Evolutionary conservation across 2,797 vertebrate genomes (phyloP), one percentile per base, ranked within the genome.

Genomic region (Naso thynnoides): DNA sequence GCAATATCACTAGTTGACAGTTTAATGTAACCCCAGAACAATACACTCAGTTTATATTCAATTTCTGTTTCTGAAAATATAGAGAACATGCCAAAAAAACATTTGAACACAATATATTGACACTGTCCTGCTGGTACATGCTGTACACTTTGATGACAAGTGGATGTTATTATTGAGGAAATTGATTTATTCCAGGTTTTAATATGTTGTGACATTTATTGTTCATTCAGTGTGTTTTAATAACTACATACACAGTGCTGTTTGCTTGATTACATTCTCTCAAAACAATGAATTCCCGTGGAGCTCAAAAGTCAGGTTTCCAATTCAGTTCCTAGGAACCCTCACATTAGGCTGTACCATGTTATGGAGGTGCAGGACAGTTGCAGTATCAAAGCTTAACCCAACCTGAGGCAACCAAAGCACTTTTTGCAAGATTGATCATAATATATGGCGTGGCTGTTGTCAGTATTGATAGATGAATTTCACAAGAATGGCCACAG

Each of bases 381-480:
- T 42, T 62, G 61, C 66, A 39, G 71, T 83, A 79, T 84, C 62
- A 67, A 79, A 79, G 73, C 62, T 83, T 61, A 64, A 41, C 56
- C 41, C 50, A 52, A 77, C 83, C 84, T 53, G 45, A 81, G 86
- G 84, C 56, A 1, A 80, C 61, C 49, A 21, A 73, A 78, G 82
- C 76, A 73, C 38, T 74, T 81, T 70, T 72, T 55, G 78, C 83
- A 81, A 73, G 85, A 88, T 79, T 84, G 83, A 91, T 91, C 84
- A 77, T 82, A 78, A 85, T 65, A 60, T 61, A 53, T 19, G 49
- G 62, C 84, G 79, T 65, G 82, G 52, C 69, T 71, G 56, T 68
- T 86, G 88, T 89, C 79, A 72, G 50, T 76, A 75, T 55, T 87
- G 86, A 91, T 87, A 58, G 79, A 90, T 90, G 74, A 36, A 82